These are phyloP conservation scores for Lapara coniferarum DNA, from an alignment of 2,888 invertebrate species.

Conservation along the genomic window DNA sequence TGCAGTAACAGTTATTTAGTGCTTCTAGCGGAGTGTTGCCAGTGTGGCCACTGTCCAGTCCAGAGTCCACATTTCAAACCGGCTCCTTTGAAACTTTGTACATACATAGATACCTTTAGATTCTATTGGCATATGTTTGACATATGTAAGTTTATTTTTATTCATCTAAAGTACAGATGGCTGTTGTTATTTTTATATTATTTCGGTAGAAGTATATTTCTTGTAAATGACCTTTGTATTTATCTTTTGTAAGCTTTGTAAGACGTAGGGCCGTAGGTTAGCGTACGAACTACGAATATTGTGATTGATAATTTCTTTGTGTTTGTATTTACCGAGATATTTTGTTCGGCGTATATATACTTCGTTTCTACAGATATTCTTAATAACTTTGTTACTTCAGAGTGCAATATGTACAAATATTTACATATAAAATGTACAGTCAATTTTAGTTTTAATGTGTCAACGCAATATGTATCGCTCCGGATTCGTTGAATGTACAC, in stretches of 20 bases:
- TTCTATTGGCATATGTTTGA: slow-evolving; percentile 83
- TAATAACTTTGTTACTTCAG: slow-evolving; percentile 83
- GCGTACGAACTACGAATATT: slow-evolving; percentile 80
- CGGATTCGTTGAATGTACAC: slow-evolving; percentile 78
- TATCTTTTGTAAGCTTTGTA: slow-evolving; percentile 81
- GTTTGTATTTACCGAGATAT: slow-evolving; percentile 74
- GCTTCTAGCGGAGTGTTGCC: not conserved
- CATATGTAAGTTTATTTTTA: slow-evolving; percentile 82
- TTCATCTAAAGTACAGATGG: slow-evolving; percentile 84
- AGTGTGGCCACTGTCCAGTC: slow-evolving; percentile 1
- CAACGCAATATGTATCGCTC: slow-evolving; percentile 78
- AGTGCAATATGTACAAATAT: slow-evolving; percentile 90
- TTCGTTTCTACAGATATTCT: slow-evolving; percentile 77
- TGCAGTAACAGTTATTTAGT: slow-evolving; percentile 42
- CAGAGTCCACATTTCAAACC: slow-evolving; percentile 27
- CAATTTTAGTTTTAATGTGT: slow-evolving; percentile 81
- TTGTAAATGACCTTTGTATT: slow-evolving; percentile 84
- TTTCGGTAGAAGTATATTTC: slow-evolving; percentile 84
- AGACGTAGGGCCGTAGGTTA: slow-evolving; percentile 80
- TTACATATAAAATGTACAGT: slow-evolving; percentile 83
- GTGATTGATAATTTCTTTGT: slow-evolving; percentile 77
- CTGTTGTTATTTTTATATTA: slow-evolving; percentile 84
- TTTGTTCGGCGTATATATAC: slow-evolving; percentile 73
- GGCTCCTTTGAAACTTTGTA: slow-evolving; percentile 62
- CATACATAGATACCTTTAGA: slow-evolving; percentile 81